Base-by-base conservation (phyloP, 1,140 invertebrate species). In the Achatina immaculata region DNA sequence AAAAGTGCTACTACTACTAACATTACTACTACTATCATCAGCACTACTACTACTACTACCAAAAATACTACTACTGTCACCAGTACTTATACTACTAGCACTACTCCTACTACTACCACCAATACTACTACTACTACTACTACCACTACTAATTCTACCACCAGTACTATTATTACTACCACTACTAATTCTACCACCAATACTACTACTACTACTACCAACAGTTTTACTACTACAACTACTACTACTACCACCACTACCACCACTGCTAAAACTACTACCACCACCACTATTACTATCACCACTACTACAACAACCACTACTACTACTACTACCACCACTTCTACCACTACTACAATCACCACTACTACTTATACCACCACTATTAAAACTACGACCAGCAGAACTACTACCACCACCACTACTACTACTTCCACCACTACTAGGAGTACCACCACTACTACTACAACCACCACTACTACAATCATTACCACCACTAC, bases 391-490 rank as follows among this genome's bases (percentile, higher is more conserved):
- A 3, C 31, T 21, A 7, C 45, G 19, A 16, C 28, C 6, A 45
- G 16, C 3, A 16, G 6, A 7, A 6, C 31, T 6, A 74, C 42
- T 43, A 43, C 40, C 11, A 6, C 31, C 45, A 42, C 14, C 45
- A 31, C 31, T 24, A 43, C 71, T 74, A 6, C 38, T 43, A 43
- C 31, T 43, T 16, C 6, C 4, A 43, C 78, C 14, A 34, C 40
- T 51, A 73, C 38, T 71, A 40, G 7, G 43, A 80, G 68, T 51
- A 51, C 43, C 1, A 51, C 43, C 7, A 42, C 24, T 48, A 73
- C 51, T 71, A 48, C 28, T 66, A 73, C 68, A 74, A 73, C 58
- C 74, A 16, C 66, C 34, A 48, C 38, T 73, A 73, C 42, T 80
- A 73, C 38, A 55, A 73, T 45, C 19, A 48, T n/a, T 80, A 73